Percentiles rank a stretch among this genome's conserved stretches.
These are phyloP conservation scores for Cetonia aurata DNA, from an alignment of 2,888 invertebrate genomes.

Conservation along the genomic window DNA sequence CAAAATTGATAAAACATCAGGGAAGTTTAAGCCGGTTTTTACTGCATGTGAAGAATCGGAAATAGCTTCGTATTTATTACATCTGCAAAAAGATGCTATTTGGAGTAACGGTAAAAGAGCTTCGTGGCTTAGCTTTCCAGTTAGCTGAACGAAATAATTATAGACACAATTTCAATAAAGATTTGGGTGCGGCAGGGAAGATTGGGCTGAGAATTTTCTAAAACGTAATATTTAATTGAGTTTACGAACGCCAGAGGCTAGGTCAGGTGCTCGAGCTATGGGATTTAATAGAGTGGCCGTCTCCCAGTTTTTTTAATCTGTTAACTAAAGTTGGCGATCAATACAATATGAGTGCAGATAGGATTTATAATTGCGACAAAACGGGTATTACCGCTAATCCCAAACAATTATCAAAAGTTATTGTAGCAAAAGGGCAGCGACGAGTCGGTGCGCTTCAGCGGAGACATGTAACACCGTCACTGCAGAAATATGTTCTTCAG, in stretches of 20 bases:
- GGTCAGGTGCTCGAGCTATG: conserved; percentile 5
- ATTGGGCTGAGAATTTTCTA: background rate
- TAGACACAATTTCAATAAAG: background rate
- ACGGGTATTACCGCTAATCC: conserved; percentile 54
- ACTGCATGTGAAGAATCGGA: no score
- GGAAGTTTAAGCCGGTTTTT: no score
- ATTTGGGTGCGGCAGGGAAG: background rate
- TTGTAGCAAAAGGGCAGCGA: conserved; percentile 53
- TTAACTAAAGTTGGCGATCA: conserved; percentile 20
- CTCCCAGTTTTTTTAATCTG: conserved; percentile 1
- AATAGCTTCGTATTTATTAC: no score
- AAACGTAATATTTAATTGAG: background rate
- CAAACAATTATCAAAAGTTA: conserved; percentile 53
- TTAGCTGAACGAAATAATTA: no score
- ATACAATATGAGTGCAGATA: background rate
- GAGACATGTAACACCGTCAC: conserved; percentile 51
- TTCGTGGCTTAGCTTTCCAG: background rate
- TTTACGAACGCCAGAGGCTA: background rate
- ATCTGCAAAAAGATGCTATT: background rate
- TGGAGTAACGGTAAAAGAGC: background rate
- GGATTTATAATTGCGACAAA: conserved; percentile 54
- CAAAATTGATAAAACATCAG: no score
- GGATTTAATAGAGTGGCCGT: background rate
- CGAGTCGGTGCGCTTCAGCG: conserved; percentile 56
- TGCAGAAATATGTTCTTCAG: conserved; percentile 42